Evolutionary conservation across 2,888 invertebrate genomes (phyloP), one percentile per base, ranked within the genome.

Genomic region (Rhamphomyia laevipes): DNA sequence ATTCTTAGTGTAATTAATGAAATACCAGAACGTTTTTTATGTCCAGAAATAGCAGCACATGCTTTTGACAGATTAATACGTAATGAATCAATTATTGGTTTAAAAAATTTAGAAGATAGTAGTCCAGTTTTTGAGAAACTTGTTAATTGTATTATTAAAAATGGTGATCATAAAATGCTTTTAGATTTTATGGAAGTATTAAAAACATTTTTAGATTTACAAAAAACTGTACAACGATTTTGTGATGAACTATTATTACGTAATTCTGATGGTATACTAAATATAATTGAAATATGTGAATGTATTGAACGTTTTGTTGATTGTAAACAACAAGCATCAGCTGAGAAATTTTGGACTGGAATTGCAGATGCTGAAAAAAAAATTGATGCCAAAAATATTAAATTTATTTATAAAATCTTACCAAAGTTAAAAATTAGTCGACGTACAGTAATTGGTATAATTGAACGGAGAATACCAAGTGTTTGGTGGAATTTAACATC

Each of bases 281-380:
- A 67, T 17, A 58, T 84, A 6, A 66, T 70, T 13, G 78, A 84
- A 55, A 63, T 83, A 7, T 80, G 81, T 61, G 70, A 76, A 47
- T 74, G 80, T 51, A 70, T 78, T n/a, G 50, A 55, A 12, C 43
- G 46, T 13, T 57, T 57, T 45, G 67, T 66, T 35, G 72, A 75
- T 53, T 58, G 64, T 5, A 73, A 69, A 52, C 76, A 76, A 62
- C 66, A 71, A 23, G 72, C 74, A 21, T 73, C 73, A 10, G 72
- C 80, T 50, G 82, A 84, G 56, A 77, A 78, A 60, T 64, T 84
- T 37, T 84, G 84, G 84, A 71, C 77, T 50, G 82, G 81, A 11
- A 74, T 84, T 57, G 66, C 75, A 17, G 76, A 75, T 51, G 74
- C 73, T 48, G 75, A 78, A 56, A 61, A 70, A 33, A 74, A 78